Conservation (phyloP, 2,888 invertebrate species). For the Drosophila antonietae region DNA sequence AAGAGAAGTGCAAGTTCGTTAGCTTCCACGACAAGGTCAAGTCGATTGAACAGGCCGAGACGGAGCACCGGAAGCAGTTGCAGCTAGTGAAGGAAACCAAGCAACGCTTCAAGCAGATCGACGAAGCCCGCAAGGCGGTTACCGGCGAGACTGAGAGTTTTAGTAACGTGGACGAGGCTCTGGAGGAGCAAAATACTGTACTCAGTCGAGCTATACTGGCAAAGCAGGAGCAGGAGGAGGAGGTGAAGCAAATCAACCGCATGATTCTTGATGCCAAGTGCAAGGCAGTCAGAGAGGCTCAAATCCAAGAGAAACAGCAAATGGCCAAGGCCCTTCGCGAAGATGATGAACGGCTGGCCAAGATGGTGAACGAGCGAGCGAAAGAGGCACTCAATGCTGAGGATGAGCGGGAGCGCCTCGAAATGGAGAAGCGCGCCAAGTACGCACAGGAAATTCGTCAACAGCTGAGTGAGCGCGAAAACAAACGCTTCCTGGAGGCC, state of each 20-base stretch:
- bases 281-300: constrained; percentile 93
- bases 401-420: constrained; percentile 74
- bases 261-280: constrained; percentile 93
- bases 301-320: constrained; percentile 88
- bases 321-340: constrained; percentile 78
- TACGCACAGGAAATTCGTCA: constrained; percentile 83
- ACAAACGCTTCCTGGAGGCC: constrained; percentile 82
- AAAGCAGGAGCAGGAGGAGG: constrained; percentile 86
- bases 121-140: constrained; percentile 71
- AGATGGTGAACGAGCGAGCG: constrained; percentile 81
- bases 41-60: constrained; percentile 84
- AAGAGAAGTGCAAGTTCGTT: constrained; percentile 86
- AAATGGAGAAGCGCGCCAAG: constrained; percentile 71
- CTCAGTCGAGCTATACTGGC: constrained; percentile 86
- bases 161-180: constrained; percentile 39
- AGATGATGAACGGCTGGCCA: constrained; percentile 82
- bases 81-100: constrained; percentile 87
- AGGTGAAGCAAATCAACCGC: constrained; percentile 90
- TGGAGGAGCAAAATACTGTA: constrained; percentile 85
- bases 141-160: constrained; percentile 62
- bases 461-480: constrained; percentile 82
- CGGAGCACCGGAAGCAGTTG: constrained; percentile 85
- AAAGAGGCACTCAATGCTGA: constrained; percentile 78
- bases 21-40: constrained; percentile 85
- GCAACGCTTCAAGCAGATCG: constrained; percentile 85